A percentile compares a stretch with the other conserved stretches of the same genome.
Evolutionary conservation across 2,797 vertebrate species (phyloP).

Genomic region (Platalea minor): DNA sequence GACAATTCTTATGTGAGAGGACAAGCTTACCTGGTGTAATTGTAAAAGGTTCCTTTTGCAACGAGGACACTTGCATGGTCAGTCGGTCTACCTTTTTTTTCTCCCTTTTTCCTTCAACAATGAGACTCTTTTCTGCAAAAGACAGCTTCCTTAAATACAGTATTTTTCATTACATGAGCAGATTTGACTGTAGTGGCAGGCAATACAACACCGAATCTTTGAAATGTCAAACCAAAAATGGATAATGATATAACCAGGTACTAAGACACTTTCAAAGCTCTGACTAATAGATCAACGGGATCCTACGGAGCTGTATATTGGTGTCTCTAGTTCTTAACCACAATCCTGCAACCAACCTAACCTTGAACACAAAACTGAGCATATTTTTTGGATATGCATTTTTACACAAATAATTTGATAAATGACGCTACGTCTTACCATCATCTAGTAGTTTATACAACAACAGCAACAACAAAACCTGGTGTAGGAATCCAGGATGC

Average conservation of each 20-base stretch:
- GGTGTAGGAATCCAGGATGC: background rate
- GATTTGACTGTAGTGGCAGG: background rate
- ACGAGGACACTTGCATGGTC: constrained; percentile 85
- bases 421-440: background rate
- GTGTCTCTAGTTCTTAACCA: background rate
- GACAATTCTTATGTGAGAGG: background rate
- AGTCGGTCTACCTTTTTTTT: constrained; percentile 93
- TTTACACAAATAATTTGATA: background rate
- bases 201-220: background rate
- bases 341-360: background rate
- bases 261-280: background rate
- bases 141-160: constrained; percentile 10
- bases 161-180: background rate
- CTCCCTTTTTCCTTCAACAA: constrained; percentile 91
- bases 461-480: background rate
- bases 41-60: constrained; percentile 85
- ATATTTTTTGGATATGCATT: background rate
- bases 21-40: constrained; percentile 83
- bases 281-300: background rate
- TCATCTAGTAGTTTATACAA: background rate
- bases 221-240: background rate
- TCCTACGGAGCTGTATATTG: background rate
- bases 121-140: constrained; percentile 81
- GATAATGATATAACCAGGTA: background rate
- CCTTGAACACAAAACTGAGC: background rate